Evolutionary conservation across 2,888 invertebrate species (phyloP).

Genomic region (Omphaloscelis lunosa): DNA sequence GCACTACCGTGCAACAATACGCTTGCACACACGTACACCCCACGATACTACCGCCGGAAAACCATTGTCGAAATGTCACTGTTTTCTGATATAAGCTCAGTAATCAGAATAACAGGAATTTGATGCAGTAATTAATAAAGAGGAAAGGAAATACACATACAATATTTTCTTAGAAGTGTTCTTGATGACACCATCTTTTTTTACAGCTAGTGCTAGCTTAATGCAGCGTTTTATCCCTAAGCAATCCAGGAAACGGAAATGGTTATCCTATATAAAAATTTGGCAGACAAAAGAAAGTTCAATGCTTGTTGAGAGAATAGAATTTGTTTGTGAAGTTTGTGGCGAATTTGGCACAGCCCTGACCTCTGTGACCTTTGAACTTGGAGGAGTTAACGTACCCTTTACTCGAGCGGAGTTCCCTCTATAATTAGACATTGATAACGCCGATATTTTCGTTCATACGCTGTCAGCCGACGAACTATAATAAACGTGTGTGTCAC

Average conservation of each 20-base stretch:
- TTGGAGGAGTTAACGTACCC: slow-evolving; percentile 88
- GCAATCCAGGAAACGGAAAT: slow-evolving; percentile 30
- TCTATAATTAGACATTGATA: slow-evolving; percentile 87
- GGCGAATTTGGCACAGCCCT: slow-evolving; percentile 75
- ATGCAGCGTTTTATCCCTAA: slow-evolving; percentile 4
- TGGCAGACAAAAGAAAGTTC: slow-evolving; percentile 60
- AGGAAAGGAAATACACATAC: slow-evolving; percentile 18
- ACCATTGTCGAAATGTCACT: slow-evolving; percentile 70
- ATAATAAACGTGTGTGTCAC: slow-evolving; percentile 62
- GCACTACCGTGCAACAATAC: slow-evolving; percentile 28
- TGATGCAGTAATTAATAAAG: slow-evolving; percentile 12
- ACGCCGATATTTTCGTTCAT: slow-evolving; percentile 78
- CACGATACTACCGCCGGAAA: slow-evolving; percentile 72
- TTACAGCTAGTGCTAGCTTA: not conserved
- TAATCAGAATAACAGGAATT: slow-evolving; percentile 54
- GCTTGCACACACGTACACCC: slow-evolving; percentile 47
- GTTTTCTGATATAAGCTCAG: slow-evolving; percentile 69
- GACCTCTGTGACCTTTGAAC: slow-evolving; percentile 88
- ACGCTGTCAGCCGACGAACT: slow-evolving; percentile 59
- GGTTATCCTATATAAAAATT: slow-evolving; percentile 15
- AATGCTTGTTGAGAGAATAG: slow-evolving; percentile 55
- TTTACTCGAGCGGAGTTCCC: slow-evolving; percentile 85
- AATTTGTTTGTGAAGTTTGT: slow-evolving; percentile 64
- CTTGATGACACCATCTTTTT: not conserved
- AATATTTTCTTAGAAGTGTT: not conserved